Base-by-base conservation (phyloP, 2,113 vertebrate genomes). In the Varanus salvator region DNA sequence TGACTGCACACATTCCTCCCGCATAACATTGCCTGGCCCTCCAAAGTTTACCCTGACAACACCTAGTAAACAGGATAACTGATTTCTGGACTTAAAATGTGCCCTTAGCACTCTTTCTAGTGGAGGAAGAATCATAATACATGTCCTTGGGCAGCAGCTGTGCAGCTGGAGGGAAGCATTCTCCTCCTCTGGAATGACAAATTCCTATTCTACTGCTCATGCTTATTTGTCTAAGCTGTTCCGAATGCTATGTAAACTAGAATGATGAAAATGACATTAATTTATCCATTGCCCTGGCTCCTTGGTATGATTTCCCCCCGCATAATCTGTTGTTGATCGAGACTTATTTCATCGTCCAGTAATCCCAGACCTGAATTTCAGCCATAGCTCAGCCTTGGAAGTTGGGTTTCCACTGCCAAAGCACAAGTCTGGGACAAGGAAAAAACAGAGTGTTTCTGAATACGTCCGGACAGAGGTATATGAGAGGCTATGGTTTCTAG, bases 301-400 rank as follows among this genome's bases (percentile, higher is more conserved):
- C 84, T 95, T 88, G 66, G 31, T 92, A 87, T 87, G 82, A 50
- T 25, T 52, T 25, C 87, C 87, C 44, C 34, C 92, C 85, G 57
- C 31, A 82, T 85, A n/a, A 29, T 25, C 48, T 89, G 87, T 92
- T 89, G 12, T 91, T 92, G 87, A 84, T 75, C 90, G 84, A 90
- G 90, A 93, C 15, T 44, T 78, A 84, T 50, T 87, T 93, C 92
- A 86, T 82, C 0, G 89, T 82, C 52, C 23, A 31, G n/a, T 44
- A 57, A 88, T 82, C 50, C 34, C 25, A 88, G 29, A 88, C 19
- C 60, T 89, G 57, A 84, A 34, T 77, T 50, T 38, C 9, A 68
- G 60, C 71, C 72, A 77, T 25, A 75, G 54, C 57, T 66, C 27
- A 34, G 8, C 21, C 31, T 12, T 48, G 57, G 29, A 84, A 89